These are phyloP conservation scores for Zosterops japonicus DNA, from an alignment of 2,113 vertebrate species.

Conservation along the genomic window DNA sequence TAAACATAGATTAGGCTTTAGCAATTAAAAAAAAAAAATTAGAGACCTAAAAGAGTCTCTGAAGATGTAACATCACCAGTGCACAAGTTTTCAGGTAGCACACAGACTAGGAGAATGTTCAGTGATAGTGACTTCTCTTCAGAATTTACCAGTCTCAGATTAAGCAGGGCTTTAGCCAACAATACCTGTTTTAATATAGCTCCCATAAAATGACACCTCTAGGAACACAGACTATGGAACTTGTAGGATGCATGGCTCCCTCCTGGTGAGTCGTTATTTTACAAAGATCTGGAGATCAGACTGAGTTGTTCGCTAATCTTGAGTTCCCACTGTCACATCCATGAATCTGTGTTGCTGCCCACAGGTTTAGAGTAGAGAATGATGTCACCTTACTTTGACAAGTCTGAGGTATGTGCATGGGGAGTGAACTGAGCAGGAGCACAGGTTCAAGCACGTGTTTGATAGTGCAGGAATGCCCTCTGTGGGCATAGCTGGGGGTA, in stretches of 20 bases:
- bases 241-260: background rate
- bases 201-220: background rate
- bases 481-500: background rate
- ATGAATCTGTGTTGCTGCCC: background rate
- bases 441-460: background rate
- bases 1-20: background rate
- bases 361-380: background rate
- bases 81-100: background rate
- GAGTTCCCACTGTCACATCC: background rate
- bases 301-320: background rate
- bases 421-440: accelerated
- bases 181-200: background rate
- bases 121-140: background rate
- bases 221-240: background rate
- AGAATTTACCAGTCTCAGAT: background rate
- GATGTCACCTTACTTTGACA: background rate
- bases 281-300: background rate
- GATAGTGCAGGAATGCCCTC: accelerated
- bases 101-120: background rate
- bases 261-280: background rate
- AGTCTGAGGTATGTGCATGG: background rate
- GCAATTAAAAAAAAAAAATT: background rate
- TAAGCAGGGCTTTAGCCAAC: background rate
- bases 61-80: background rate
- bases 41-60: background rate